Conservation (phyloP, 2,888 invertebrate species). For the Pimpla rufipes region DNA sequence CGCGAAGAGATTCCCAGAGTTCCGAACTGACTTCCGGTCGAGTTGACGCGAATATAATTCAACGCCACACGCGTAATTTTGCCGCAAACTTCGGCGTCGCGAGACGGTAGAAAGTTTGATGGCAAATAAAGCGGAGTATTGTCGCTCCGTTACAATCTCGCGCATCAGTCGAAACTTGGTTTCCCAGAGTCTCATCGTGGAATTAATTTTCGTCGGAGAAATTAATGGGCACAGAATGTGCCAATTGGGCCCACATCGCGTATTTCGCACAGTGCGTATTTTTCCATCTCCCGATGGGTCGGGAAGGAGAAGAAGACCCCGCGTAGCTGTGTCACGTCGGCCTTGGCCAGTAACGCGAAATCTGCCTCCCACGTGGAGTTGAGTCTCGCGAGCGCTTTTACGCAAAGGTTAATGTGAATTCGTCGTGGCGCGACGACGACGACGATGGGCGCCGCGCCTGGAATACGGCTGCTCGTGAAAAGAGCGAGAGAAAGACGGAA, state of each 20-base stretch:
- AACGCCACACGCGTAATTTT: too few species aligned
- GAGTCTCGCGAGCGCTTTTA: conserved; percentile 52
- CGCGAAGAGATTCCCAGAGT: too few species aligned
- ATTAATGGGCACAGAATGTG: neutral
- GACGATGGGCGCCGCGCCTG: conserved; percentile 21
- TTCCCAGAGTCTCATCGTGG: neutral
- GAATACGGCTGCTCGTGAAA: conserved; percentile 46
- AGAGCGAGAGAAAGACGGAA: conserved; percentile 29
- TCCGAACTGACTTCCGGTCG: too few species aligned
- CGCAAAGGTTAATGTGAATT: conserved; percentile 64
- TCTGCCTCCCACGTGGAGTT: conserved; percentile 62
- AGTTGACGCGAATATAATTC: too few species aligned
- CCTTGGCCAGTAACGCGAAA: conserved; percentile 59
- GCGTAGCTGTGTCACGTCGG: conserved; percentile 28
- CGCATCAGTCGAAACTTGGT: neutral
- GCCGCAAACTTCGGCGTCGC: neutral
- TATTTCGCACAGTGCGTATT: conserved; percentile 13
- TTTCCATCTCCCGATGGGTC: neutral
- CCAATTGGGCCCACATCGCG: neutral
- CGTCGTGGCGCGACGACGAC: conserved; percentile 46
- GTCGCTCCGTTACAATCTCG: neutral
- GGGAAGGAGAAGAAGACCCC: conserved; percentile 17
- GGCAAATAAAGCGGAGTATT: too few species aligned
- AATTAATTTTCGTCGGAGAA: neutral
- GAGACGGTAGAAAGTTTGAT: neutral